These are phyloP conservation scores for Ceuthmochares aereus DNA, from an alignment of 2,113 vertebrate species.

Conservation along the genomic window DNA sequence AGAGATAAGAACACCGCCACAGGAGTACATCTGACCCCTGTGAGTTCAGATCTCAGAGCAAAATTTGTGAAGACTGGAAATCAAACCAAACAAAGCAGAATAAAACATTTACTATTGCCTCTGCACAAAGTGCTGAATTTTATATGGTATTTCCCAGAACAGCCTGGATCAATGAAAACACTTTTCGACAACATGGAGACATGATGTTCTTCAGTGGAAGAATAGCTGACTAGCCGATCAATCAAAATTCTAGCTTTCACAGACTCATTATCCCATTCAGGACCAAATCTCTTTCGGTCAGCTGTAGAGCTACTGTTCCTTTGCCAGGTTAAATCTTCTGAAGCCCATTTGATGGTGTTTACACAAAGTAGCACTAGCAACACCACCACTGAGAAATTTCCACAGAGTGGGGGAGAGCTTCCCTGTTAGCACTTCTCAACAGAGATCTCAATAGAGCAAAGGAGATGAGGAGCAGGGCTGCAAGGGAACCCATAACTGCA, in stretches of 20 bases:
- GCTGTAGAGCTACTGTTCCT: neutral
- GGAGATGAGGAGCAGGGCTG: neutral
- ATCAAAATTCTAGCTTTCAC: neutral
- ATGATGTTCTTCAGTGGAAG: neutral
- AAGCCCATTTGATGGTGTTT: neutral
- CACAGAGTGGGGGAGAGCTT: fast-evolving
- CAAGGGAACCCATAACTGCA: neutral
- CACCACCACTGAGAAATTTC: neutral
- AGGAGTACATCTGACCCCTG: neutral
- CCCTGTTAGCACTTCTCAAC: neutral
- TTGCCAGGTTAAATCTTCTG: neutral
- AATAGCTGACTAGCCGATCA: neutral
- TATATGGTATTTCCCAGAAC: neutral
- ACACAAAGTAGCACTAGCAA: neutral
- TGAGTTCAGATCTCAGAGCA: neutral
- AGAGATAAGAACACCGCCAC: neutral
- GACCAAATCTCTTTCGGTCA: neutral
- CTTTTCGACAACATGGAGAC: neutral
- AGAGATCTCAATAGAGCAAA: neutral
- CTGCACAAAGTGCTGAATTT: neutral
- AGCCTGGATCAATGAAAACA: neutral
- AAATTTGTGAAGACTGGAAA: neutral
- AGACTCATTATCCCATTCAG: neutral
- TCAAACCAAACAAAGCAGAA: neutral
- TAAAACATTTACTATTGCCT: neutral